phyloP scores from a whole-genome alignment of 2,888 invertebrate genomes.

The Heliconius cydno region DNA sequence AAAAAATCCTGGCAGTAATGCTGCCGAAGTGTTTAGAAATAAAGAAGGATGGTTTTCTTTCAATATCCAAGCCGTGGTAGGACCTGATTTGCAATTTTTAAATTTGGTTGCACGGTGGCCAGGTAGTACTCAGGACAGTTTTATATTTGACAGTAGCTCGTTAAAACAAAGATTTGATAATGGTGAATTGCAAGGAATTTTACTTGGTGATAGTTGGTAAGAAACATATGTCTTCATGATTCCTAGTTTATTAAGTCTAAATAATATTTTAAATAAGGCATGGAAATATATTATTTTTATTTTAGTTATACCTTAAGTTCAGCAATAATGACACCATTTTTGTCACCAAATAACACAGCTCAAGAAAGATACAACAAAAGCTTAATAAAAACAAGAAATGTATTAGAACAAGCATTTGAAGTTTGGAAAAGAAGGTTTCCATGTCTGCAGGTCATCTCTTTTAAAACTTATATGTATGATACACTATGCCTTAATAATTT shows the following conservation, averaged over 20 bases:
- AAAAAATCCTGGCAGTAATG: conserved; percentile 47
- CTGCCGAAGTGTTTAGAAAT: conserved; percentile 48
- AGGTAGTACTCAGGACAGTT: conserved; percentile 47
- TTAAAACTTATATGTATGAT: not conserved
- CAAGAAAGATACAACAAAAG: conserved; percentile 45
- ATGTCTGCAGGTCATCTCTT: conserved; percentile 26
- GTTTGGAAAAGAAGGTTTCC: conserved; percentile 49
- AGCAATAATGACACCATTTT: conserved; percentile 42
- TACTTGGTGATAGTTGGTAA: conserved; percentile 11
- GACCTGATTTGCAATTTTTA: conserved; percentile 49
- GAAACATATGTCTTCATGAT: not conserved
- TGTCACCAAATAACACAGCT: conserved; percentile 33
- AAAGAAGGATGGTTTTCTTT: conserved; percentile 49
- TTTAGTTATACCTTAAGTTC: conserved; percentile 14
- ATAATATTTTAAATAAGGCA: not conserved
- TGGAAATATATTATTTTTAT: not conserved
- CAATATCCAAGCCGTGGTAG: conserved; percentile 51
- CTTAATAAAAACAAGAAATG: conserved; percentile 46
- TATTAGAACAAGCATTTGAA: conserved; percentile 47
- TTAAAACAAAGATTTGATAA: conserved; percentile 19
- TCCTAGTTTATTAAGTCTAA: not conserved
- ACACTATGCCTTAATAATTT: not conserved
- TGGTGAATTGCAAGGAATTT: conserved; percentile 11
- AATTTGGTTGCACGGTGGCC: conserved; percentile 51
- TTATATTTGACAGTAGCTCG: conserved; percentile 20